Conservation (phyloP, 2,113 vertebrate species). For the Cyprinodon tularosa region DNA sequence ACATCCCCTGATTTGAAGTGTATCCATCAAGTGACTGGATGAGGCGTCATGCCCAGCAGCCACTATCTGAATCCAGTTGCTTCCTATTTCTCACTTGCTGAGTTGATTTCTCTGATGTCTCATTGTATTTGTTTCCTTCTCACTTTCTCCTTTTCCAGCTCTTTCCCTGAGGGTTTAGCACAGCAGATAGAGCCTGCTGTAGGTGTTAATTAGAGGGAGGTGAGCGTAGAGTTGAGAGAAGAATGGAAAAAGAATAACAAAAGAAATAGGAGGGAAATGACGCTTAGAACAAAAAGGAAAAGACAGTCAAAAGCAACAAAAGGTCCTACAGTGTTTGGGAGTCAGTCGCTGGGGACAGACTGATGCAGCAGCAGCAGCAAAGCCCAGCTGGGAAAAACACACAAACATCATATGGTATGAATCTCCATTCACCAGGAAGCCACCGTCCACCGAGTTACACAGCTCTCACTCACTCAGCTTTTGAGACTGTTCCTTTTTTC, state of each 20-base stretch:
- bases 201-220: slow-evolving; percentile 69
- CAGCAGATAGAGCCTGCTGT: slow-evolving; percentile 53
- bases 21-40: neutral
- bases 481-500: slow-evolving; percentile 29
- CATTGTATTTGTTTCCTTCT: slow-evolving; percentile 54
- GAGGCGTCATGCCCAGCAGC: slow-evolving; percentile 1
- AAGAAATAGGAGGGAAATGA: slow-evolving; percentile 46
- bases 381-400: slow-evolving; percentile 8
- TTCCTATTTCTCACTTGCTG: slow-evolving; percentile 20
- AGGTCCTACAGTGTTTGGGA: slow-evolving; percentile 15
- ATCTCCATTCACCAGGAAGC: slow-evolving; percentile 20
- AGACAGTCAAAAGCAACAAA: slow-evolving; percentile 19
- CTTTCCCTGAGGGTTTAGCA: slow-evolving; percentile 58
- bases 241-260: slow-evolving; percentile 49
- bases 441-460: slow-evolving; percentile 23
- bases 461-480: slow-evolving; percentile 33
- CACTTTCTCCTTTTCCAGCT: slow-evolving; percentile 44
- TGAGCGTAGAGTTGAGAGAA: slow-evolving; percentile 53
- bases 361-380: slow-evolving; percentile 14
- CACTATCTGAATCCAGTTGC: slow-evolving; percentile 11
- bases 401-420: slow-evolving; percentile 10
- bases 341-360: slow-evolving; percentile 15
- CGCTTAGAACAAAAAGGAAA: slow-evolving; percentile 28
- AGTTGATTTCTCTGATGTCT: slow-evolving; percentile 37
- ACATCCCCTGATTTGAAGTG: slow-evolving; percentile 22